phyloP scores from a whole-genome alignment of 2,888 invertebrate genomes.

The Diaphora mendica region DNA sequence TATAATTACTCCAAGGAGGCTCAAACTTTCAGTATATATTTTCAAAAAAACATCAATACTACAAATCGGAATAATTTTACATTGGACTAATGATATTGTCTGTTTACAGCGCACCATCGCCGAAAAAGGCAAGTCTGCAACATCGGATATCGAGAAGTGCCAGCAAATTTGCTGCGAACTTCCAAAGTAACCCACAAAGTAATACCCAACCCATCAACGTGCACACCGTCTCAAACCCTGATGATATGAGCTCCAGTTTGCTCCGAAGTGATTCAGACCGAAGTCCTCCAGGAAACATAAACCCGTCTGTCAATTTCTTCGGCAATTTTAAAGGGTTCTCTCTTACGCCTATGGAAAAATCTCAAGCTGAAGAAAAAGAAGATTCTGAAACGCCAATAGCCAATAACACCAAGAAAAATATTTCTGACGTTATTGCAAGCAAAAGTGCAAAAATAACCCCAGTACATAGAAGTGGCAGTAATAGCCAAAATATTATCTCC shows the following conservation, averaged over 20 bases:
- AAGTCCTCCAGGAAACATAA: conserved; percentile 79
- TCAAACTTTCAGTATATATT: not conserved
- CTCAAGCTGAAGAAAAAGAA: conserved; percentile 59
- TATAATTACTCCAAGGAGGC: no score
- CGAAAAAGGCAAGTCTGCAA: conserved; percentile 79
- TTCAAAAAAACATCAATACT: not conserved
- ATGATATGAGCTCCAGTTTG: conserved; percentile 90
- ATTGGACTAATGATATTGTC: conserved; percentile 8
- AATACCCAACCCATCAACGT: conserved; percentile 76
- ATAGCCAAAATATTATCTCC: conserved; percentile 69
- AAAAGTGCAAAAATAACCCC: conserved; percentile 87
- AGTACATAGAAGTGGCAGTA: conserved; percentile 78
- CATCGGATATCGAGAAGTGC: conserved; percentile 79
- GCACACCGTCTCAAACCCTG: conserved; percentile 87
- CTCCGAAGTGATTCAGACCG: conserved; percentile 84
- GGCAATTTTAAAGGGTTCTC: conserved; percentile 96
- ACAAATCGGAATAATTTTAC: not conserved
- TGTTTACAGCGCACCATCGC: conserved; percentile 74
- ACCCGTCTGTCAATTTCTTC: conserved; percentile 89
- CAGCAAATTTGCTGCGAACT: conserved; percentile 80
- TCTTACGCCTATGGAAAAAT: conserved; percentile 88
- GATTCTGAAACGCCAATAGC: conserved; percentile 38
- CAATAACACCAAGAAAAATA: conserved; percentile 38
- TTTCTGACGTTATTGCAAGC: conserved; percentile 50
- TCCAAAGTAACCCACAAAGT: conserved; percentile 73